These are phyloP conservation scores for Halcyon leucocephala DNA, from an alignment of 2,797 vertebrate genomes.

Conservation along the genomic window DNA sequence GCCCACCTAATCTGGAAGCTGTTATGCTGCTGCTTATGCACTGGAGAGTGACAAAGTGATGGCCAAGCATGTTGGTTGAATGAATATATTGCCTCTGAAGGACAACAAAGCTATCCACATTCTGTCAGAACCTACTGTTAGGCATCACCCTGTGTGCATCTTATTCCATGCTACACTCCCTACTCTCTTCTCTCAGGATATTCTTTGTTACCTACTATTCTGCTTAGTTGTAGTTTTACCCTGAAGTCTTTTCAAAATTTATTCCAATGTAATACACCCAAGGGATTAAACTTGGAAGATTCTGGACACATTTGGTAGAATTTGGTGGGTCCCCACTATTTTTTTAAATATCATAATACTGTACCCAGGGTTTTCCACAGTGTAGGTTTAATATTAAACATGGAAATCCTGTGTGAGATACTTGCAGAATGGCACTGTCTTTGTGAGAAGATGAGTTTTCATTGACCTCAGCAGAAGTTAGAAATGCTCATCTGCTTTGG, in stretches of 20 bases:
- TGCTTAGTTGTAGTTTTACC: not conserved
- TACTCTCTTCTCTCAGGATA: not conserved
- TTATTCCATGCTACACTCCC: not conserved
- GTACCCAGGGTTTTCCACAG: not conserved
- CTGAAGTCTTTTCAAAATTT: not conserved
- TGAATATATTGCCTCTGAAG: not conserved
- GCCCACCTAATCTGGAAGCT: not conserved
- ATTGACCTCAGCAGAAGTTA: not conserved
- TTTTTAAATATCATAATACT: not conserved
- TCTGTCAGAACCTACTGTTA: not conserved
- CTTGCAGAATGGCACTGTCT: not conserved
- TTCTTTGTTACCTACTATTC: not conserved
- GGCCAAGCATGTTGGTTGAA: accelerated
- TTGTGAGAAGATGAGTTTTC: not conserved
- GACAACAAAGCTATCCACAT: not conserved
- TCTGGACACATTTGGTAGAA: not conserved
- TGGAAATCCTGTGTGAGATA: not conserved
- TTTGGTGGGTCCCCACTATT: not conserved
- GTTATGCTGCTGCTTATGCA: not conserved
- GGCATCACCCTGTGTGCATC: not conserved
- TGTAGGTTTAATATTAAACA: not conserved
- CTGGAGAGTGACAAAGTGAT: not conserved
- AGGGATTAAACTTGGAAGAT: not conserved
- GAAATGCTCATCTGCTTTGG: not conserved
- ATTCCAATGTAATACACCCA: not conserved